Conservation (phyloP, 2,797 vertebrate species). For the Pipistrellus kuhlii region DNA sequence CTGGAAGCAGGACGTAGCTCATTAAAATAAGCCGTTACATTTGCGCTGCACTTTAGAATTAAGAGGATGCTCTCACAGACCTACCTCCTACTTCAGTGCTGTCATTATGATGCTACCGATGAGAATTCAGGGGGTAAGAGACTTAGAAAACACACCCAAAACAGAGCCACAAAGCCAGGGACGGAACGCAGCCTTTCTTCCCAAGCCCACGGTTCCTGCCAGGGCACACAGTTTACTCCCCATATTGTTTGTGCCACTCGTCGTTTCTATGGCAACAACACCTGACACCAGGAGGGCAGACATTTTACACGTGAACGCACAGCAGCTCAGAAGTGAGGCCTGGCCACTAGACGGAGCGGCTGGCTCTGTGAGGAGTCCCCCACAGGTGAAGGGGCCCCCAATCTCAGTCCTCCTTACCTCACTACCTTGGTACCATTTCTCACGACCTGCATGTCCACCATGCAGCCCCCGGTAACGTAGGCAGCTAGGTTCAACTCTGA, state of each 20-base stretch:
- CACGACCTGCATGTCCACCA: slow-evolving; percentile 96
- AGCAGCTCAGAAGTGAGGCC: fast-evolving
- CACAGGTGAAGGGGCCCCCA: not conserved
- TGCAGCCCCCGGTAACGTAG: slow-evolving; percentile 94
- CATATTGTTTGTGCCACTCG: not conserved
- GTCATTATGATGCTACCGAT: not conserved
- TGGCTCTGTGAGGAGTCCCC: not conserved
- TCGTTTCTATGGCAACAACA: not conserved
- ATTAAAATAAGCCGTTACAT: not conserved
- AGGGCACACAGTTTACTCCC: not conserved
- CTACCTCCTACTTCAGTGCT: not conserved
- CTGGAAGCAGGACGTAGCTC: not conserved
- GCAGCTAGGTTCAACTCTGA: slow-evolving; percentile 96
- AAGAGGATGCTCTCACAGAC: not conserved
- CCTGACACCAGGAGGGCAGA: not conserved
- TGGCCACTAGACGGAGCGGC: fast-evolving
- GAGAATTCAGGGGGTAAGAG: not conserved
- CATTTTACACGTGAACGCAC: not conserved
- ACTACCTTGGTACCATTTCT: slow-evolving; percentile 95
- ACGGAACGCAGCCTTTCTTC: not conserved
- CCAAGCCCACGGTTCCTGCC: not conserved
- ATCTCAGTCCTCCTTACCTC: slow-evolving; percentile 89
- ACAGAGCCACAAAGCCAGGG: not conserved
- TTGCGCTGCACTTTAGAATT: not conserved
- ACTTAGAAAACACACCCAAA: not conserved